Percentiles rank a stretch among this genome's conserved stretches.
Conservation (phyloP, 1,140 invertebrate species). For the Drosophila punjabiensis region DNA sequence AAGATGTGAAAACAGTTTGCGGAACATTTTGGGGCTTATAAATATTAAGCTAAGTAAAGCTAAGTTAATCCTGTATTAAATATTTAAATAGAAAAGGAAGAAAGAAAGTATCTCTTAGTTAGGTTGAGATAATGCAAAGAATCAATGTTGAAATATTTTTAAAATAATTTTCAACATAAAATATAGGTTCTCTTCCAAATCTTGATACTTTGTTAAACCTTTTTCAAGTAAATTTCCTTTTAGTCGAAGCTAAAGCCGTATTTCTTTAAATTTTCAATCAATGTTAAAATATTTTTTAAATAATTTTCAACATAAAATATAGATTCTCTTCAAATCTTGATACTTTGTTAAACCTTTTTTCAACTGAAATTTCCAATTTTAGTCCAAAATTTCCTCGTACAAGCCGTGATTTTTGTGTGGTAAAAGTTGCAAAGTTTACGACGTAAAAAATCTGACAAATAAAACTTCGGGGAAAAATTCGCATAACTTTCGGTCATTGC, state of each 20-base stretch:
- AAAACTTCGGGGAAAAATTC: slow-evolving; percentile 33
- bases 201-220: background rate
- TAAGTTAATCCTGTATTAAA: background rate
- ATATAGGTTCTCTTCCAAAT: background rate
- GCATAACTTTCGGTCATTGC: slow-evolving; percentile 49
- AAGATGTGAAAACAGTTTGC: background rate
- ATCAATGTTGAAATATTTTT: background rate
- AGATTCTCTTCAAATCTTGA: background rate
- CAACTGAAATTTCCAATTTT: background rate
- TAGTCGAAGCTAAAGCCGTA: too few relatives aligned
- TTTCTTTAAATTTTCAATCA: too few relatives aligned
- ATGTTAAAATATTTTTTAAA: background rate
- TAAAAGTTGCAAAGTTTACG: slow-evolving; percentile 41
- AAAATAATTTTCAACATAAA: too few relatives aligned
- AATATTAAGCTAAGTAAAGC: slow-evolving; percentile 3
- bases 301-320: background rate
- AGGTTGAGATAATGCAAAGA: background rate
- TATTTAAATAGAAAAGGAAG: background rate
- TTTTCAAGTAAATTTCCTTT: background rate
- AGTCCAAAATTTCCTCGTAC: slow-evolving; percentile 6
- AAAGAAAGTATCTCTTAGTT: background rate
- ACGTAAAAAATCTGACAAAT: slow-evolving; percentile 31
- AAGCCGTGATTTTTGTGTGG: slow-evolving; percentile 1
- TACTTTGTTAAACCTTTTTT: slow-evolving; percentile 8
- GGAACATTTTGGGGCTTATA: background rate